phyloP scores from a whole-genome alignment of 2,113 vertebrate species.

The Nyctereutes procyonoides region DNA sequence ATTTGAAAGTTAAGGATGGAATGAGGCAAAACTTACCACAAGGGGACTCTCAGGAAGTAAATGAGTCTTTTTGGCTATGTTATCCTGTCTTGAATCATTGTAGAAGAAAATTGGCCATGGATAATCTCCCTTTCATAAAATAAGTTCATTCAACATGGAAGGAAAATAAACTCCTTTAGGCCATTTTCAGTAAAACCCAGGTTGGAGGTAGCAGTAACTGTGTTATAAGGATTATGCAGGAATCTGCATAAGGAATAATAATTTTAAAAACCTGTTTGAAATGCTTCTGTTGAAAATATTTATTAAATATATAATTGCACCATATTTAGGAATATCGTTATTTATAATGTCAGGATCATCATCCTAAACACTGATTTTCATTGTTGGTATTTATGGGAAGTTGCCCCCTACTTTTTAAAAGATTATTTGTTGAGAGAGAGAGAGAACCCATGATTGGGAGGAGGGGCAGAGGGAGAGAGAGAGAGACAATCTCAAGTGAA shows the following conservation, averaged over 20 bases:
- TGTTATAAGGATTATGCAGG: not conserved
- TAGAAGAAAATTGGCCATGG: not conserved
- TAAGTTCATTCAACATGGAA: not conserved
- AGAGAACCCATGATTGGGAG: not conserved
- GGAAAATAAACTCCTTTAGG: conserved; percentile 12
- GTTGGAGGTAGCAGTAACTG: not conserved
- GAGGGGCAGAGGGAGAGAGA: not conserved
- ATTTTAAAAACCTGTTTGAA: not conserved
- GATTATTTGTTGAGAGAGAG: not conserved
- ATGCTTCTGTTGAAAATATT: conserved; percentile 23
- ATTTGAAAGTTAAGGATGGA: not conserved
- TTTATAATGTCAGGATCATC: not conserved
- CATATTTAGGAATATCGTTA: not conserved
- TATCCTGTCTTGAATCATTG: not conserved
- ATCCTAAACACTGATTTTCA: not conserved
- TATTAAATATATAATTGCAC: not conserved
- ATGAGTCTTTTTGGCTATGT: not conserved
- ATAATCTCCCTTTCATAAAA: not conserved
- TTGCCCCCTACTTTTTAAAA: not conserved
- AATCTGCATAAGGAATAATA: not conserved
- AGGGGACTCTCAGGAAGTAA: not conserved
- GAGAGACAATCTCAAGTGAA: not conserved
- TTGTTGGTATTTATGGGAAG: not conserved
- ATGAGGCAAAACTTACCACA: not conserved
- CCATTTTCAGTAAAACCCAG: conserved; percentile 29